Conservation (phyloP, 2,113 vertebrate species). For the Prionailurus bengalensis region DNA sequence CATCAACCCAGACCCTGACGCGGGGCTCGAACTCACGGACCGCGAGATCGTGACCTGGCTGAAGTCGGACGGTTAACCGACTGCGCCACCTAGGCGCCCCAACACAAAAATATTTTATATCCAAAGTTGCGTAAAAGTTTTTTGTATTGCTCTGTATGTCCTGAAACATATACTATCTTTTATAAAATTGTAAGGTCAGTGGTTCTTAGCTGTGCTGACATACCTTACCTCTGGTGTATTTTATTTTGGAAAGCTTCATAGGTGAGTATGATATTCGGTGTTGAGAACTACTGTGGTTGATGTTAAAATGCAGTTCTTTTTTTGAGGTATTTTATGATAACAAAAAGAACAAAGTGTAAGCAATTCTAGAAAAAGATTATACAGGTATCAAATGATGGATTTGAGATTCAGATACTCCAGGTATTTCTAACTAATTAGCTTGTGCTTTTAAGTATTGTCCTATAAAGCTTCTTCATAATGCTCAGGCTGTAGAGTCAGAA, state of each 20-base stretch:
- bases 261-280: neutral
- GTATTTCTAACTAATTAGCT: neutral
- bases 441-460: neutral
- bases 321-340: slow-evolving; percentile 1
- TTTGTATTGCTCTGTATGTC: neutral
- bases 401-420: neutral
- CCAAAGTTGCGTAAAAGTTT: neutral
- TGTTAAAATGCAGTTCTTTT: slow-evolving; percentile 17
- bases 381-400: neutral
- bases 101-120: slow-evolving; percentile 20
- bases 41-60: no score
- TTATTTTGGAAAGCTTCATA: slow-evolving; percentile 26
- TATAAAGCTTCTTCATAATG: neutral
- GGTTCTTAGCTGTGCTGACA: neutral
- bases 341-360: neutral
- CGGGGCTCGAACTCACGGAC: no score
- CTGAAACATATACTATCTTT: neutral
- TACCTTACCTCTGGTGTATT: neutral
- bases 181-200: neutral
- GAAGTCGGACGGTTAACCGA: no score
- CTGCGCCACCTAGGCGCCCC: no score
- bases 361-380: neutral
- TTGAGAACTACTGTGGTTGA: neutral
- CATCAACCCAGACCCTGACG: no score
- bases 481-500: neutral